phyloP scores from a whole-genome alignment of 2,888 invertebrate genomes.

The Apoderus coryli region DNA sequence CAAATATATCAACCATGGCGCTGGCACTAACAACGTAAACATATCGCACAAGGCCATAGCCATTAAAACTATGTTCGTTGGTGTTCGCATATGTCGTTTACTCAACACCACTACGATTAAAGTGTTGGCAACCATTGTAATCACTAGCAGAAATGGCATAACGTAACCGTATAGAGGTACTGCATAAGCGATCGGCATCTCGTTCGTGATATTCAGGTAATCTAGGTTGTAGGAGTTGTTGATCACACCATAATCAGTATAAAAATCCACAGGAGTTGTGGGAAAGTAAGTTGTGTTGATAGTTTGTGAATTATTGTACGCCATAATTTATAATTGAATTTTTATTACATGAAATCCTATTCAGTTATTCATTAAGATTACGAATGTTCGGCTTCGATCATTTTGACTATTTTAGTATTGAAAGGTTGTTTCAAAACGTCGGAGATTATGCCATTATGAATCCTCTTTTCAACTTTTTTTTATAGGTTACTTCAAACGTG shows the following conservation, averaged over 20 bases:
- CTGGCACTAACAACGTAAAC: constrained; percentile 80
- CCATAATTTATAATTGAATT: too few relatives aligned
- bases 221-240: constrained; percentile 6
- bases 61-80: constrained; percentile 83
- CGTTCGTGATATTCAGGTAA: constrained; percentile 48
- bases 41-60: constrained; percentile 95
- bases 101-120: constrained; percentile 81
- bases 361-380: too few relatives aligned
- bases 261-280: too few relatives aligned
- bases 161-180: constrained; percentile 62
- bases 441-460: too few relatives aligned
- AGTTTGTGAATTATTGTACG: too few relatives aligned
- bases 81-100: constrained; percentile 80
- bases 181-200: constrained; percentile 51
- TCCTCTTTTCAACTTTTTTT: too few relatives aligned
- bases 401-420: too few relatives aligned
- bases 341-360: too few relatives aligned
- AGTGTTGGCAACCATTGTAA: constrained; percentile 83
- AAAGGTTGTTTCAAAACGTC: too few relatives aligned
- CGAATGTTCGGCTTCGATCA: too few relatives aligned
- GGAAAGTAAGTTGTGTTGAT: too few relatives aligned
- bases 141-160: constrained; percentile 70
- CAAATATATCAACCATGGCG: constrained; percentile 85
- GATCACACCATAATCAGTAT: not conserved
- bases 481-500: too few relatives aligned